Percentiles rank a stretch among this genome's conserved stretches.
Conservation (phyloP, 2,888 invertebrate genomes). For the Rotaria magnacalcarata region DNA sequence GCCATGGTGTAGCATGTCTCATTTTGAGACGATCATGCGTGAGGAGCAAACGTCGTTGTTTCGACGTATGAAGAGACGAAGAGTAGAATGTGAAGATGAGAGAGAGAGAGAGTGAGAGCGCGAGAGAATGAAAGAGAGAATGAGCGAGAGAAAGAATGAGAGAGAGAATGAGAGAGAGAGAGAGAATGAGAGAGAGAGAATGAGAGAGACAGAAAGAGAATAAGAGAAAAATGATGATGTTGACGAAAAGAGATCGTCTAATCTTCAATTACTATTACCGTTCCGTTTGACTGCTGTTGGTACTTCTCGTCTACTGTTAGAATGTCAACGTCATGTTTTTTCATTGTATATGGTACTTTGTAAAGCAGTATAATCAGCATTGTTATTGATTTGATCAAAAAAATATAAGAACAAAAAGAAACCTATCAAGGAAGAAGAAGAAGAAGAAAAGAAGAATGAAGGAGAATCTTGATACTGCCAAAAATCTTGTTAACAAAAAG, state of each 20-base stretch:
- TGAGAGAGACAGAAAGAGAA: not conserved
- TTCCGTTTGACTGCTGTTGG: not conserved
- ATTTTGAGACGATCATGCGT: slow-evolving; percentile 37
- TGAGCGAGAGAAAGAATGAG: not conserved
- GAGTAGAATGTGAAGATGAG: not conserved
- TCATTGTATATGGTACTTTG: not conserved
- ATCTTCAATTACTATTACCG: slow-evolving; percentile 34
- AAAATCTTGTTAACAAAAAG: not conserved
- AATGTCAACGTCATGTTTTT: not conserved
- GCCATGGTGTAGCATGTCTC: slow-evolving; percentile 24
- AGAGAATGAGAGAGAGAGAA: not conserved
- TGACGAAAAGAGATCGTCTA: not conserved
- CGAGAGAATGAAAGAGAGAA: not conserved
- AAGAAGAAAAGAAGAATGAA: not conserved
- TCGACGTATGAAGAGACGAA: not conserved
- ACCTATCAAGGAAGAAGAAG: not conserved
- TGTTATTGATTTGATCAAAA: not conserved
- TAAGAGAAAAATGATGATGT: not conserved
- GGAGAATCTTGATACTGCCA: not conserved
- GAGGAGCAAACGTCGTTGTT: slow-evolving; percentile 15
- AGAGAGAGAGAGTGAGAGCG: not conserved
- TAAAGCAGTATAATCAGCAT: not conserved
- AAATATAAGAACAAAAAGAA: not conserved
- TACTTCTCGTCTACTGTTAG: not conserved
- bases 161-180: slow-evolving; percentile 1